Evolutionary conservation across 2,797 vertebrate genomes (phyloP).

Genomic region (Yasuhikotakia modesta): DNA sequence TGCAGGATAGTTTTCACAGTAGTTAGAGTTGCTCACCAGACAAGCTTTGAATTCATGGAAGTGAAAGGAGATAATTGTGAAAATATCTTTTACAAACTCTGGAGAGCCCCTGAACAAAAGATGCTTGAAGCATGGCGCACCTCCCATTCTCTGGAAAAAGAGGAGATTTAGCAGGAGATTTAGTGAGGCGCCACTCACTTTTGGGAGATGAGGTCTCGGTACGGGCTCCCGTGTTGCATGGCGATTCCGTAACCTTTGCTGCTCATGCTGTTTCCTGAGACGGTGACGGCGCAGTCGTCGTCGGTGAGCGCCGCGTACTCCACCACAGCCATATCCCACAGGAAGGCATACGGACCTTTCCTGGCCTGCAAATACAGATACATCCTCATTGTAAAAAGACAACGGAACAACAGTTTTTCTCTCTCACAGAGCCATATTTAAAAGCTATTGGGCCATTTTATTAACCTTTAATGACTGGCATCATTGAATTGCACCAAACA

Average conservation of each 20-base stretch:
- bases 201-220: slow-evolving; percentile 87
- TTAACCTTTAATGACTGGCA: not conserved
- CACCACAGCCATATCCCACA: slow-evolving; percentile 87
- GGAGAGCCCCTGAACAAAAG: not conserved
- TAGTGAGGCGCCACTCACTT: slow-evolving; percentile 77
- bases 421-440: not conserved
- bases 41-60: slow-evolving; percentile 5
- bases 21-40: slow-evolving; percentile 4
- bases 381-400: not conserved
- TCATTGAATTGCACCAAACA: not conserved
- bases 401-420: not conserved
- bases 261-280: slow-evolving; percentile 84
- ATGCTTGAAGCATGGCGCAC: not conserved
- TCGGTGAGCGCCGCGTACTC: slow-evolving; percentile 86
- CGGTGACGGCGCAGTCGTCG: slow-evolving; percentile 84
- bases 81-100: slow-evolving; percentile 22
- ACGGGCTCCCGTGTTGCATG: slow-evolving; percentile 87
- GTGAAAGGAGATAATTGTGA: slow-evolving; percentile 23
- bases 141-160: not conserved
- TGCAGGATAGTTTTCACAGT: not conserved
- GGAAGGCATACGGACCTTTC: slow-evolving; percentile 84
- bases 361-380: slow-evolving; percentile 74
- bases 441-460: not conserved
- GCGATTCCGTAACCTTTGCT: slow-evolving; percentile 88
- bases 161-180: not conserved